Evolutionary conservation across 2,888 invertebrate species (phyloP).

Genomic region (Sycophila texana): DNA sequence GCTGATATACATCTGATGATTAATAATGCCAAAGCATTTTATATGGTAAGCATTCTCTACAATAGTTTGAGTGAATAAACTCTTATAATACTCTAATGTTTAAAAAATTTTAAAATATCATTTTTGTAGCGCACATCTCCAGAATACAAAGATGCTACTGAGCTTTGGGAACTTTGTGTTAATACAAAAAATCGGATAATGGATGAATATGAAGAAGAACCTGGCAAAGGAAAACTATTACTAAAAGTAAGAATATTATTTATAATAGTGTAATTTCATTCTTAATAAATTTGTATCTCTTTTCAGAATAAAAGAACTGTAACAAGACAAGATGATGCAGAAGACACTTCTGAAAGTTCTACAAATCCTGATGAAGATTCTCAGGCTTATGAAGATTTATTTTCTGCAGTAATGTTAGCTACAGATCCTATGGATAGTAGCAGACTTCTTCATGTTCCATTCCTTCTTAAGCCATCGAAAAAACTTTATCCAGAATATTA

Average conservation of each 20-base stretch:
- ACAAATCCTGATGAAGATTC: conserved; percentile 85
- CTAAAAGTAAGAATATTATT: conserved; percentile 78
- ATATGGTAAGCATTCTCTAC: conserved; percentile 80
- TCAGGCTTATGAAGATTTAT: conserved; percentile 90
- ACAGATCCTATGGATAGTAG: conserved; percentile 84
- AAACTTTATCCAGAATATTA: conserved; percentile 97
- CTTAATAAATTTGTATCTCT: conserved; percentile 15
- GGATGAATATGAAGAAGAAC: conserved; percentile 77
- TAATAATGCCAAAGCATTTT: conserved; percentile 96
- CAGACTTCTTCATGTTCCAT: conserved; percentile 89
- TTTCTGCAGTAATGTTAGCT: conserved; percentile 91
- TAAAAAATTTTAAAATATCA: neutral
- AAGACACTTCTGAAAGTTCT: conserved; percentile 84
- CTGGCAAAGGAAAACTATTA: conserved; percentile 77
- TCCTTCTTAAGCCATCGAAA: conserved; percentile 94
- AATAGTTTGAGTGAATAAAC: neutral
- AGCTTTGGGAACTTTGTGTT: conserved; percentile 90
- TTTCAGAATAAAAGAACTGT: conserved; percentile 68
- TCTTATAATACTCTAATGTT: neutral
- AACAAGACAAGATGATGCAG: conserved; percentile 79
- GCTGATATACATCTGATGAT: conserved; percentile 93
- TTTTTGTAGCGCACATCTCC: conserved; percentile 81
- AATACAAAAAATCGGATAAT: conserved; percentile 77
- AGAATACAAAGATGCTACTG: conserved; percentile 93
- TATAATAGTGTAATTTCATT: conserved; percentile 58